These are phyloP conservation scores for Ascidia mentula DNA, from an alignment of 23 tunicate species.

Conservation along the genomic window DNA sequence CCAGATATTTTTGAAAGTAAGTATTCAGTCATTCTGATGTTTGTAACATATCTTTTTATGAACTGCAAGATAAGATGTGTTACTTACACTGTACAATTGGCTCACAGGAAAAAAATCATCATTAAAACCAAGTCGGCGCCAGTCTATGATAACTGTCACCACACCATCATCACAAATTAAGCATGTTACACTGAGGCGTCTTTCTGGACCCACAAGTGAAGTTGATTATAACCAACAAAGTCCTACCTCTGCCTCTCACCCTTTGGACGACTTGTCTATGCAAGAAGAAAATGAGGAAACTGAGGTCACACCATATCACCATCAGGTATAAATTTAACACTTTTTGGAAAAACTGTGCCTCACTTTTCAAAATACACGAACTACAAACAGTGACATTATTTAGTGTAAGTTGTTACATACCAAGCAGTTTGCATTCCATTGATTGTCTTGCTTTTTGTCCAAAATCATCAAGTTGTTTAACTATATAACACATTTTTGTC, in stretches of 20 bases:
- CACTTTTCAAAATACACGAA: background rate
- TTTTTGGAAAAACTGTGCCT: background rate
- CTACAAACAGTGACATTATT: too few species aligned
- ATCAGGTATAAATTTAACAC: constrained; percentile 39
- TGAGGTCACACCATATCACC: constrained; percentile 60
- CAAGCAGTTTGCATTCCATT: too few species aligned
- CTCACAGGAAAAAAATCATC: constrained; percentile 18
- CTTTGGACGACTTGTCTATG: background rate
- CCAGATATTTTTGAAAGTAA: background rate
- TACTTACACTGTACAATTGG: background rate
- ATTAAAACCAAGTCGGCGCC: constrained; percentile 36
- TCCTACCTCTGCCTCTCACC: background rate
- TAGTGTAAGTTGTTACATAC: too few species aligned
- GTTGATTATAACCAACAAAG: background rate
- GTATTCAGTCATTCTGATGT: background rate
- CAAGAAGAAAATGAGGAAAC: constrained; percentile 49
- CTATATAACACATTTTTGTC: too few species aligned
- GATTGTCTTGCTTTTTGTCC: too few species aligned
- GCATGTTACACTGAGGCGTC: constrained; percentile 11
- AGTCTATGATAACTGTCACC: constrained; percentile 32
- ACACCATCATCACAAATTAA: constrained; percentile 28
- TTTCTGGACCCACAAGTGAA: background rate
- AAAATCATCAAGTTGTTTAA: too few species aligned
- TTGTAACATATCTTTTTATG: background rate
- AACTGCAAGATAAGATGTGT: background rate